Evolutionary conservation across 2,113 vertebrate species (phyloP).

Genomic region (Ibidorhyncha struthersii): DNA sequence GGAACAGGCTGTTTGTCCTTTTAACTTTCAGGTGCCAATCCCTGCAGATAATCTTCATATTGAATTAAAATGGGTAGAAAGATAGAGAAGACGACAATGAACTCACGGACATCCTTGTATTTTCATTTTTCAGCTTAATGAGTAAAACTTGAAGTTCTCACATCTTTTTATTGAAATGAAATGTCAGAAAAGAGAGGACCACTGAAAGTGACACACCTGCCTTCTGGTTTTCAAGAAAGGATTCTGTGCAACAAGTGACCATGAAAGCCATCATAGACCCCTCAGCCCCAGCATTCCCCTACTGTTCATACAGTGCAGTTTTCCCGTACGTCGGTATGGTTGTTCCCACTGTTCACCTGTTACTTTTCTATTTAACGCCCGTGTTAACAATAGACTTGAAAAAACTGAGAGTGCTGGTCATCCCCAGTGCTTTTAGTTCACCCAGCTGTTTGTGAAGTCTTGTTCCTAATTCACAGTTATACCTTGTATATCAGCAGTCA

Average conservation of each 20-base stretch:
- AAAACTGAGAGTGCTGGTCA: neutral
- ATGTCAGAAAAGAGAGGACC: neutral
- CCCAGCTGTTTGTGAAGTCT: neutral
- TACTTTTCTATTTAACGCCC: neutral
- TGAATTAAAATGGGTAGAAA: slow-evolving; percentile 7
- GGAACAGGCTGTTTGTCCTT: slow-evolving; percentile 17
- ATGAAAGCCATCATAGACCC: neutral
- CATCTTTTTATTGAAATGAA: neutral
- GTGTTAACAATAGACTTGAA: neutral
- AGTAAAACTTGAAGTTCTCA: slow-evolving; percentile 2
- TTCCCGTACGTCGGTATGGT: accelerated
- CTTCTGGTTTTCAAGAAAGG: neutral
- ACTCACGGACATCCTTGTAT: neutral
- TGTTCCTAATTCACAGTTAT: neutral
- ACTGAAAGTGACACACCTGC: neutral
- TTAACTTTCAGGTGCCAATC: slow-evolving; percentile 7
- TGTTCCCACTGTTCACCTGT: neutral
- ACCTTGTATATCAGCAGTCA: neutral
- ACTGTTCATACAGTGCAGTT: neutral
- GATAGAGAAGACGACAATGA: neutral
- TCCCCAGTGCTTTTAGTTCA: neutral
- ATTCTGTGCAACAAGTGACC: neutral
- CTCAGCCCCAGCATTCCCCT: neutral
- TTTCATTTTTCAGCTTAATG: neutral
- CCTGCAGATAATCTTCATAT: neutral